Evolutionary conservation across 2,888 invertebrate genomes (phyloP), one percentile per base, ranked within the genome.

Genomic region (Xylocampa areola): DNA sequence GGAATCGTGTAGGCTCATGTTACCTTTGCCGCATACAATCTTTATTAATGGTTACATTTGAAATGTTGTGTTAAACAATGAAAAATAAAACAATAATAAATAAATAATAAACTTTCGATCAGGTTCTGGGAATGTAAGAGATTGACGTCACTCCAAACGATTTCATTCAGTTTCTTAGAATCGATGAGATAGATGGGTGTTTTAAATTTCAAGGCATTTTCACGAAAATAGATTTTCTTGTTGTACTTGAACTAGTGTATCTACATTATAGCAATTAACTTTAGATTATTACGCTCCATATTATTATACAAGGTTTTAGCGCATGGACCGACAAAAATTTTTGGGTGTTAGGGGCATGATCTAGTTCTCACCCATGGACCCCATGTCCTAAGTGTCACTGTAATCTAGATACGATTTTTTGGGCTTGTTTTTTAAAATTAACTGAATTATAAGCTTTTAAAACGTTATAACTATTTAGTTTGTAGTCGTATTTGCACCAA

Each of bases 131-230:
- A 88, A 87, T 77, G 75, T 76, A 78, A 66, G 61, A 59, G 68
- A 82, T 82, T 89, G 89, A 91, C 91, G 91, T 90, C 90, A 92
- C 73, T 76, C 73, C 75, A 70, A 76, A 68, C 63, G 71, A 76
- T 80, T 76, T 75, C 70, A 81, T 80, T 81, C 77, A 62, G 79
- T 75, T 89, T 87, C 89, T 76, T 25, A 77, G 88, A 89, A 90
- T 77, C 75, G 73, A 66, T 74, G 63, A 51, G 68, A 78, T 80
- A 51, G 68, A 78, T 80, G 77, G 66, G 79, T 81, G 79, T 77
- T 85, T 79, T 78, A 72, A 71, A 80, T 82, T 82, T 81, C 77
- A 80, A 82, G 80, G 76, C 65, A 61, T 64, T 70, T 65, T 66
- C 72, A 79, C 76, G 52, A 78, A 88, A 86, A 85, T 85, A 85